Base-by-base conservation (phyloP, 2,797 vertebrate genomes). In the Melanogrammus aeglefinus region DNA sequence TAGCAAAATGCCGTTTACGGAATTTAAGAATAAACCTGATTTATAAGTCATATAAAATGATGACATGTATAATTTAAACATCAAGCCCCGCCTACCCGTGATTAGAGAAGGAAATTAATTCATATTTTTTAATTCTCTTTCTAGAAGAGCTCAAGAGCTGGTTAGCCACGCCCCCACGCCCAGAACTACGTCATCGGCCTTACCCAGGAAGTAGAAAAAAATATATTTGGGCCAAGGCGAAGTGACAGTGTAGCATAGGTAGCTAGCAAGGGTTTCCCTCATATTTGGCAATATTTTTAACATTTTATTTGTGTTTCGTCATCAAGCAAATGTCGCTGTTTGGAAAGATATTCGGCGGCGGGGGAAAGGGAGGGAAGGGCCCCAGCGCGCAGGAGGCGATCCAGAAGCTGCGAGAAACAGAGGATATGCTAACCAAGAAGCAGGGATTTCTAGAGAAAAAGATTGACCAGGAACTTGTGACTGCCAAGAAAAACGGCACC, bases 371-470 rank as follows among this genome's bases (percentile, higher is more conserved):
- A 47, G 95, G 96, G 72, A 97, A 96, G 80, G 94, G 94, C 86
- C 96, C 97, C 77, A 97, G 92, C 82, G 95, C 97, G 13, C 97
- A 98, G 87, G 97, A 98, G 90, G 97, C 97, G 81, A 98, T 99
- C 88, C 97, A 98, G 93, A 95, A 96, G 88, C 96, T 99, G 75
- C 95, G 97, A 72, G 98, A 98, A 81, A 99, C 97, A 47, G 97
- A 99, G 94, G 96, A 97, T 80, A 97, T 99, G 97, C 94, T 99
- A 82, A 95, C 94, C 72, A 99, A 99, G 92, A 99, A 99, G 73
- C 97, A 99, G 92, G 97, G 97, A 77, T 98, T 96, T 87, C 85
- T 99, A 72, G 97, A 99, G 91, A 96, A 98, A 87, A 99, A 98
- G 82, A 98, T 99, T 83, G 96, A 96, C 14, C 95, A 96, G 85